A percentile compares a stretch with the other conserved stretches of the same genome.
phyloP scores from a whole-genome alignment of 2,888 invertebrate species.

The Acholoe squamosa region DNA sequence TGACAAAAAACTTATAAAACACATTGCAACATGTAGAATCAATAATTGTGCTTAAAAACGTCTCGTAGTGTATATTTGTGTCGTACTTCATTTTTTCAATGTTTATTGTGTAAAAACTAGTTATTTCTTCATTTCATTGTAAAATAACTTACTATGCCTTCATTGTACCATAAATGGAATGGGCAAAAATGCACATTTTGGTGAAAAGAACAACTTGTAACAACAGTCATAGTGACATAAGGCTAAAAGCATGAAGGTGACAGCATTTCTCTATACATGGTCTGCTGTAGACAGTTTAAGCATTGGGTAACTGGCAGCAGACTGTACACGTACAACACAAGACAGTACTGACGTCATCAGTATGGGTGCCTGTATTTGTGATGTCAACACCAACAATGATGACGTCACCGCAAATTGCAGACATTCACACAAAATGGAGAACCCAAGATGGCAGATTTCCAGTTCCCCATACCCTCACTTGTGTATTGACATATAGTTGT shows the following conservation, averaged over 20 bases:
- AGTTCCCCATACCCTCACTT: background rate
- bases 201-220: slow-evolving; percentile 56
- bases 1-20: slow-evolving; percentile 27
- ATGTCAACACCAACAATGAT: slow-evolving; percentile 25
- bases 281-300: background rate
- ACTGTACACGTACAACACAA: slow-evolving; percentile 22
- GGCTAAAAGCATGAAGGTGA: slow-evolving; percentile 50
- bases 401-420: slow-evolving; percentile 5
- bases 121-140: slow-evolving; percentile 42
- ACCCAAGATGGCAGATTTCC: background rate
- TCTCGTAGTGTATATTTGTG: background rate
- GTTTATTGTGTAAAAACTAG: slow-evolving; percentile 31
- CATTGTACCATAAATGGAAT: slow-evolving; percentile 42
- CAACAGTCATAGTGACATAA: slow-evolving; percentile 34
- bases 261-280: background rate
- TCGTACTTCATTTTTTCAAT: background rate
- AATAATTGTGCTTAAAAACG: slow-evolving; percentile 42
- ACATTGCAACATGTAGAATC: slow-evolving; percentile 43
- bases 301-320: slow-evolving; percentile 30
- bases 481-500: slow-evolving; percentile 33
- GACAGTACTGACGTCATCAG: slow-evolving; percentile 43
- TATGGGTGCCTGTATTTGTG: background rate
- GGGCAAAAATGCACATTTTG: slow-evolving; percentile 52
- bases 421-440: slow-evolving; percentile 36
- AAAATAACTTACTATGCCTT: slow-evolving; percentile 53